Evolutionary conservation across 2,888 invertebrate genomes (phyloP), one percentile per base, ranked within the genome.

Genomic region (Hyalella azteca): DNA sequence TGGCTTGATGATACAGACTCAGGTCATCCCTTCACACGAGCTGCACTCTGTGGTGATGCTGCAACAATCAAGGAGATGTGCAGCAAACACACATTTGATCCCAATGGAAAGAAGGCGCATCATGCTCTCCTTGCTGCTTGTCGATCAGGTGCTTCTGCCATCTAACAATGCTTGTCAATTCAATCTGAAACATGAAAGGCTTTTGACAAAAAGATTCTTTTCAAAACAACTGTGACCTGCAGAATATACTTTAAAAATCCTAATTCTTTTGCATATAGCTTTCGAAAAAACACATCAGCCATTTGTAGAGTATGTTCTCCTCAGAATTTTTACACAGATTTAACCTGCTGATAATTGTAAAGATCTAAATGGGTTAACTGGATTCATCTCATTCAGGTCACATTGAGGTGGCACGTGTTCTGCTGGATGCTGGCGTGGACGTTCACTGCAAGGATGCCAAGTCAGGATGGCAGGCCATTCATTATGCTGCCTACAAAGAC

Each of bases 381-480:
- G 7, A 50, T 50, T 22, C n/a, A 1, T 54, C 22, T 26, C 26
- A 26, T 54, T 2, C 81, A 83, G 84, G 84, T 48, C 73, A 81
- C 36, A 78, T 82, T 29, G 84, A 82, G 36, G 41, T 84, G 22
- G 79, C 78, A 1, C 73, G 81, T 11, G 77, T 82, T 29, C 60
- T 84, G 41, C 59, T 84, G 41, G 76, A 81, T 15, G 82, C 84
- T 7, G 82, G 84, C 9, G 82, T 84, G 2, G 84, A 84, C 39
- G 82, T 84, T 2, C 84, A 84, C 75, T 84, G 82, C 81, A 81
- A 77, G 39, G 84, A 84, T 49, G 77, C 81, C 9, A 81, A 80
- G 79, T 79, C 82, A 5, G 81, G 81, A n/a, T 84, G 84, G 84
- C 84, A 84, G 59, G 81, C 84, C n/a, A 84, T 84, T 40, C 84